Conservation (phyloP, 2,888 invertebrate genomes). For the Eupithecia centaureata region DNA sequence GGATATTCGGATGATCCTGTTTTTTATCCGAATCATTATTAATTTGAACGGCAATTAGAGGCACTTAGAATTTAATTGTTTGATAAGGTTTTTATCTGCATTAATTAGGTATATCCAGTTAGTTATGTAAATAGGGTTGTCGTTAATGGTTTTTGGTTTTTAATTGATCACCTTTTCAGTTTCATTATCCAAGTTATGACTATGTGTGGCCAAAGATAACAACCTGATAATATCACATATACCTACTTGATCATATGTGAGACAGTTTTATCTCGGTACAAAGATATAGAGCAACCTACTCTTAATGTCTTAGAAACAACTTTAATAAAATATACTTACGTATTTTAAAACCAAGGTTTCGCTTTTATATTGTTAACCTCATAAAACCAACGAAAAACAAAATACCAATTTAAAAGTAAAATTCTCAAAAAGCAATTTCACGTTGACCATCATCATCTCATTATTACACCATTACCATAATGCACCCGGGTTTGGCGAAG, state of each 20-base stretch:
- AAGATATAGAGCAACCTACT: background rate
- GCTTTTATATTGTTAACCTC: background rate
- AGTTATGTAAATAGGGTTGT: slow-evolving; percentile 18
- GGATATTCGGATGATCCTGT: slow-evolving; percentile 57
- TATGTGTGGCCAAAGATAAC: background rate
- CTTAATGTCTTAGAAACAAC: background rate
- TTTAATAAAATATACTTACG: background rate
- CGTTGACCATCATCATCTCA: slow-evolving; percentile 56
- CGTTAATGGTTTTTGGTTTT: slow-evolving; percentile 6
- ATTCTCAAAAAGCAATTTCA: slow-evolving; percentile 37
- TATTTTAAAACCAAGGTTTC: background rate
- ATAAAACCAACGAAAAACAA: background rate
- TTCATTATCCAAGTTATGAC: background rate
- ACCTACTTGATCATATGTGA: too few relatives aligned
- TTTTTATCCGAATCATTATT: slow-evolving; percentile 72
- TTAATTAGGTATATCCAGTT: slow-evolving; percentile 23
- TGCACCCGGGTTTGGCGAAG: slow-evolving; percentile 64
- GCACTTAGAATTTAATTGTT: slow-evolving; percentile 29
- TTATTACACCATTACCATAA: slow-evolving; percentile 79
- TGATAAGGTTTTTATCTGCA: slow-evolving; percentile 27
- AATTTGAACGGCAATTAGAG: slow-evolving; percentile 76
- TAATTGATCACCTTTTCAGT: slow-evolving; percentile 6
- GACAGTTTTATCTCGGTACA: background rate
- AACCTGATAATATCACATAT: too few relatives aligned
- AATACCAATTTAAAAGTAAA: slow-evolving; percentile 5